Conservation (phyloP, 2,797 vertebrate genomes). For the Antennarius maculatus region DNA sequence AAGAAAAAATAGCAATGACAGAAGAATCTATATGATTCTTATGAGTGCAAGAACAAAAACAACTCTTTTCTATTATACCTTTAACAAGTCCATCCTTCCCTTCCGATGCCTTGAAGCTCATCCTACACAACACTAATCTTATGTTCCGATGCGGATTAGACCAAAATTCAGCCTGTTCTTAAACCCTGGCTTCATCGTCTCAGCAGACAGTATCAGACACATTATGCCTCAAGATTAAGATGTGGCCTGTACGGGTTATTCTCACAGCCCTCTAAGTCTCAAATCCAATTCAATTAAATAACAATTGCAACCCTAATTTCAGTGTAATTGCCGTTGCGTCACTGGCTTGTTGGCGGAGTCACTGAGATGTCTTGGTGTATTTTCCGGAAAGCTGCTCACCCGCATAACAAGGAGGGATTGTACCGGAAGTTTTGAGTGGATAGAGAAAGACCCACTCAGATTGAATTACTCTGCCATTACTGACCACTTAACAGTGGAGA, state of each 20-base stretch:
- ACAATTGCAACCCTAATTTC: slow-evolving; percentile 55
- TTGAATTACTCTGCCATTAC: slow-evolving; percentile 81
- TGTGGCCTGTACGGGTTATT: slow-evolving; percentile 44
- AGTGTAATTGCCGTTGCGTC: slow-evolving; percentile 63
- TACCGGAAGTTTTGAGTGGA: slow-evolving; percentile 78
- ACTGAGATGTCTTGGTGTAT: slow-evolving; percentile 57
- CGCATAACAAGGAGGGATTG: slow-evolving; percentile 65
- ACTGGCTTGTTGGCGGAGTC: slow-evolving; percentile 59
- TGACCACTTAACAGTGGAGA: slow-evolving; percentile 75
- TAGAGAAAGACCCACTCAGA: slow-evolving; percentile 69
- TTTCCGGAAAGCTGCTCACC: slow-evolving; percentile 69
- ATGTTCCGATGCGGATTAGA: slow-evolving; percentile 65
- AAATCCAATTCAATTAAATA: slow-evolving; percentile 65
- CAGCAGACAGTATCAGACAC: slow-evolving; percentile 45
- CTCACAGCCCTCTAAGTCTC: slow-evolving; percentile 34
- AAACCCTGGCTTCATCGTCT: slow-evolving; percentile 46
- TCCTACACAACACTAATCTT: slow-evolving; percentile 63
- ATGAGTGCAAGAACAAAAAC: slow-evolving; percentile 47
- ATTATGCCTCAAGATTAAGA: slow-evolving; percentile 60
- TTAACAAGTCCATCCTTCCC: slow-evolving; percentile 11
- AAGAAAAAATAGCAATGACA: background rate
- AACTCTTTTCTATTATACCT: slow-evolving; percentile 39
- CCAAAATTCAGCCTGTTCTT: slow-evolving; percentile 62
- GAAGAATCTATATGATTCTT: slow-evolving; percentile 41
- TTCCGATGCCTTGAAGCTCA: slow-evolving; percentile 34